These are phyloP conservation scores for Sciurus carolinensis DNA, from an alignment of 2,797 vertebrate species.

Conservation along the genomic window DNA sequence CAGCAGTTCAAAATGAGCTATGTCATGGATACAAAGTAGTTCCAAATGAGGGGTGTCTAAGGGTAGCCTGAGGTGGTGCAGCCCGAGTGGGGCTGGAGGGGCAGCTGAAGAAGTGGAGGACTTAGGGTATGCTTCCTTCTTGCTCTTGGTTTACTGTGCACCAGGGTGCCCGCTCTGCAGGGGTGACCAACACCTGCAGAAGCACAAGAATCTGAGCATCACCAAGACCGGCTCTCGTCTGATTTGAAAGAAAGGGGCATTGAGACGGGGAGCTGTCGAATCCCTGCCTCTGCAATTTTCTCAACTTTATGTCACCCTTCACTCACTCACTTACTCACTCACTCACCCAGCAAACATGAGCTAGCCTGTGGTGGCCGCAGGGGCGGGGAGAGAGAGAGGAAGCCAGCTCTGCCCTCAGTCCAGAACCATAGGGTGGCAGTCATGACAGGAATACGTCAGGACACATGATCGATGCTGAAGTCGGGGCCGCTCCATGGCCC, in stretches of 20 bases:
- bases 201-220: not conserved
- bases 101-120: not conserved
- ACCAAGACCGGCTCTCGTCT: not conserved
- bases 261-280: not conserved
- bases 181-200: constrained; percentile 5
- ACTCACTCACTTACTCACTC: not conserved
- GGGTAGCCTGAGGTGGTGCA: not conserved
- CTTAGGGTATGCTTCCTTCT: not conserved
- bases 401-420: not conserved
- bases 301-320: not conserved
- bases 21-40: constrained; percentile 1
- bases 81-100: not conserved
- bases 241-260: not conserved
- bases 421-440: not conserved
- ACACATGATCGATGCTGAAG: not conserved
- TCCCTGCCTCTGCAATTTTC: not conserved
- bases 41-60: not conserved
- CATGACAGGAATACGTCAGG: not conserved
- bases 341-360: not conserved
- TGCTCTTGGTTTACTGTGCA: not conserved
- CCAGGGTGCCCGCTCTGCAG: not conserved
- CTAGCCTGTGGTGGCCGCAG: not conserved
- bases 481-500: not conserved
- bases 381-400: not conserved
- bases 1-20: constrained; percentile 58